Conservation (phyloP, 2,888 invertebrate genomes). For the Brachypalpus laphriformis region DNA sequence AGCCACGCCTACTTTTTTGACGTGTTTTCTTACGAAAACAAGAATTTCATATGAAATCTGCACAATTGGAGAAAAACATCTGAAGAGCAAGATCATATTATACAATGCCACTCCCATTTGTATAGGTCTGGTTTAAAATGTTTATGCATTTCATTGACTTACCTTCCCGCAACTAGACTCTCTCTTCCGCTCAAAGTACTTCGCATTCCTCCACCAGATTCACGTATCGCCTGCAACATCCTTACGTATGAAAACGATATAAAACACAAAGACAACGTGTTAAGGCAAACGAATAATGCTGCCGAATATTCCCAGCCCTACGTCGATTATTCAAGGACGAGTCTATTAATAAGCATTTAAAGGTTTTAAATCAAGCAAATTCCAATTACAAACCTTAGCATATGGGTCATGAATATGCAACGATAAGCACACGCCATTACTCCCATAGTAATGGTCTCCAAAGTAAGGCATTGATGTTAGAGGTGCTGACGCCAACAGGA, state of each 20-base stretch:
- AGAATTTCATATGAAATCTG: no score
- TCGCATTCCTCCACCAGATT: slow-evolving; percentile 85
- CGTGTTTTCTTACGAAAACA: no score
- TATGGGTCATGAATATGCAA: slow-evolving; percentile 86
- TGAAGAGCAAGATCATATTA: no score
- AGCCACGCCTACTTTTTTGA: no score
- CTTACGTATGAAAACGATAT: slow-evolving; percentile 85
- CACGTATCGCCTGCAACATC: slow-evolving; percentile 85
- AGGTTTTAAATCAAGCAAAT: not conserved
- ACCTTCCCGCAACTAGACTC: slow-evolving; percentile 84
- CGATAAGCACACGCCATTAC: slow-evolving; percentile 85
- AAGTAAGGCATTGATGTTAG: slow-evolving; percentile 84
- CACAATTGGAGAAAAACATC: no score
- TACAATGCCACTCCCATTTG: no score
- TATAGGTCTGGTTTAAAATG: no score
- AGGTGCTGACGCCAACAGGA: slow-evolving; percentile 83
- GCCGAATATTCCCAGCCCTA: slow-evolving; percentile 86
- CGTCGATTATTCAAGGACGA: slow-evolving; percentile 38
- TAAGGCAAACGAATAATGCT: slow-evolving; percentile 84
- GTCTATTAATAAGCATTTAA: not conserved
- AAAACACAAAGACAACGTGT: slow-evolving; percentile 84
- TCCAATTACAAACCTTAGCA: slow-evolving; percentile 82
- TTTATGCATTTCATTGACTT: slow-evolving; percentile 55
- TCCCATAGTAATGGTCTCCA: slow-evolving; percentile 85
- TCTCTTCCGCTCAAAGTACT: slow-evolving; percentile 85